phyloP scores from a whole-genome alignment of 2,888 invertebrate genomes.

The Lapara coniferarum region DNA sequence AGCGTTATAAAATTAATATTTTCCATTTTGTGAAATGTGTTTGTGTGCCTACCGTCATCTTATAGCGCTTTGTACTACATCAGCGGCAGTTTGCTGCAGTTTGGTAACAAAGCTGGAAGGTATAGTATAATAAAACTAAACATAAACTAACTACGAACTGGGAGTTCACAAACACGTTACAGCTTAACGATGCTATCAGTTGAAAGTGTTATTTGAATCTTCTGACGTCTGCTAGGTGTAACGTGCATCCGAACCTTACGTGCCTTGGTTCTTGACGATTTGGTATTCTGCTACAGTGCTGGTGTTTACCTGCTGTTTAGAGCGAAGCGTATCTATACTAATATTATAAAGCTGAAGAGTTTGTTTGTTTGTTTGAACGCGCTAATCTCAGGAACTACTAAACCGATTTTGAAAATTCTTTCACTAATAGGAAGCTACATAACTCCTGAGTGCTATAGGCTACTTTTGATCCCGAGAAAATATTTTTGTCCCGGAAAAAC shows the following conservation, averaged over 20 bases:
- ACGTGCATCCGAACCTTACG: slow-evolving; percentile 42
- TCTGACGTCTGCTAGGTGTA: slow-evolving; percentile 42
- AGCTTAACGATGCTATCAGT: slow-evolving; percentile 61
- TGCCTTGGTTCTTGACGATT: slow-evolving; percentile 38
- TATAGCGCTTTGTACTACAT: slow-evolving; percentile 39
- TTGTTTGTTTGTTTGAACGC: no score
- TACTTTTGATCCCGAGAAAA: no score
- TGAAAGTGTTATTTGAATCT: slow-evolving; percentile 61
- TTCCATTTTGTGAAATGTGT: not conserved
- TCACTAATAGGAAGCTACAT: no score
- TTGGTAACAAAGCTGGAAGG: slow-evolving; percentile 47
- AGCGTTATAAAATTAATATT: not conserved
- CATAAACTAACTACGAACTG: slow-evolving; percentile 61
- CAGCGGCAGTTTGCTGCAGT: slow-evolving; percentile 36
- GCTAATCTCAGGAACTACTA: no score
- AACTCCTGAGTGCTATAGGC: no score
- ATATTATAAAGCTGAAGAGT: no score
- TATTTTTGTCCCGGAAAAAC: no score
- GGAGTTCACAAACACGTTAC: slow-evolving; percentile 58
- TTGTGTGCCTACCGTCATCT: not conserved
- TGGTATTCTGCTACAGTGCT: slow-evolving; percentile 32
- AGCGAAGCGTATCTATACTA: not conserved
- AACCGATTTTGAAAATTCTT: no score
- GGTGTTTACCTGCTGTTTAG: slow-evolving; percentile 1
- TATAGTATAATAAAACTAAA: slow-evolving; percentile 62